Conservation (phyloP, 2,113 vertebrate species). For the Rhea americana region DNA sequence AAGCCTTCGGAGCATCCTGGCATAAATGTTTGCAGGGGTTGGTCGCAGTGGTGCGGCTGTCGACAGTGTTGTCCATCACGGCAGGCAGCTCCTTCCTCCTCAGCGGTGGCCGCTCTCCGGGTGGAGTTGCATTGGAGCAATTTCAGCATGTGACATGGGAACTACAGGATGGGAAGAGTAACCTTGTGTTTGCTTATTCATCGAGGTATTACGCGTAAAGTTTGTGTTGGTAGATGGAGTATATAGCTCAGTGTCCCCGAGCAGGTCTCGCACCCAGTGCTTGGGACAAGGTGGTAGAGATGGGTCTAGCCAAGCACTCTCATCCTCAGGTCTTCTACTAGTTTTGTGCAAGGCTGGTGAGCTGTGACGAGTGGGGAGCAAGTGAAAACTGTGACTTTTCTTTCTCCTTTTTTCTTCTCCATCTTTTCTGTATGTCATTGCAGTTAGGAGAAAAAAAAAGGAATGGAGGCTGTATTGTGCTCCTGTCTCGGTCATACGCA, state of each 20-base stretch:
- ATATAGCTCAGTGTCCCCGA: not conserved
- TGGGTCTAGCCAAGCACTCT: not conserved
- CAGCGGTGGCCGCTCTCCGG: not conserved
- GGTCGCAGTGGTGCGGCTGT: not conserved
- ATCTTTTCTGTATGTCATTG: not conserved
- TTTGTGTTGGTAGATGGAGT: not conserved
- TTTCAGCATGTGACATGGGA: not conserved
- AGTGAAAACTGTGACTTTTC: not conserved
- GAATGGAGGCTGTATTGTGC: fast-evolving
- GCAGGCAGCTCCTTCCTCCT: not conserved
- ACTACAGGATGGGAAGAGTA: not conserved
- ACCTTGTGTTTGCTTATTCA: not conserved
- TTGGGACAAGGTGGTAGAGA: not conserved
- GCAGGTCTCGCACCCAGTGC: not conserved
- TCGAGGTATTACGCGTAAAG: not conserved
- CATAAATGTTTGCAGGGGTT: not conserved
- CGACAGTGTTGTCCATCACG: not conserved
- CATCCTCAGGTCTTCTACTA: not conserved
- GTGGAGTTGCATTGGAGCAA: not conserved
- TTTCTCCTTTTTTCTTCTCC: not conserved
- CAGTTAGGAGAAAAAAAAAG: not conserved
- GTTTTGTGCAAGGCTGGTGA: not conserved
- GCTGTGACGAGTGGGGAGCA: not conserved
- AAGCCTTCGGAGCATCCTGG: not conserved
- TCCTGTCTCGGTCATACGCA: fast-evolving